Conservation (phyloP, 1,140 invertebrate genomes). For the Latrodectus geometricus region DNA sequence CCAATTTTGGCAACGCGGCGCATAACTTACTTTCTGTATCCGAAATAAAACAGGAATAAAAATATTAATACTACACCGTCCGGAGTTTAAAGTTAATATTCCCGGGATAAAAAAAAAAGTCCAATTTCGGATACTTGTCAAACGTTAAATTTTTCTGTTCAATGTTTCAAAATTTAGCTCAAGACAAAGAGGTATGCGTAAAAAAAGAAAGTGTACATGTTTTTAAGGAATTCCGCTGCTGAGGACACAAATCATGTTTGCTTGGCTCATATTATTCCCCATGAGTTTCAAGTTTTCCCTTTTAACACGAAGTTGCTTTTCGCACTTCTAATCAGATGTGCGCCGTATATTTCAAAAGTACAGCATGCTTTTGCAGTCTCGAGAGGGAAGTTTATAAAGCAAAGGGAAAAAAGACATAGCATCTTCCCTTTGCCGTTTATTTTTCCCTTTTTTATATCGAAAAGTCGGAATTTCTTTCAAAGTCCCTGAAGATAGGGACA, state of each 20-base stretch:
- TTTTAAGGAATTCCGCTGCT: too few relatives aligned
- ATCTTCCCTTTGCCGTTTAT: conserved; percentile 43
- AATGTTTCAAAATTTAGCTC: too few relatives aligned
- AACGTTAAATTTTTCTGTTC: too few relatives aligned
- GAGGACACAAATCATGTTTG: background rate
- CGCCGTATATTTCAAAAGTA: conserved; percentile 8
- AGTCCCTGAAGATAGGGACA: conserved; percentile 29
- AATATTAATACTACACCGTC: too few relatives aligned
- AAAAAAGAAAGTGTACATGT: too few relatives aligned
- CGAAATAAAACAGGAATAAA: too few relatives aligned
- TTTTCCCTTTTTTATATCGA: conserved; percentile 40
- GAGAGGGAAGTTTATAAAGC: conserved; percentile 16
- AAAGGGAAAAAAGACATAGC: background rate
- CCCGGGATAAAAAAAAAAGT: too few relatives aligned
- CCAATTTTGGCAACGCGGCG: too few relatives aligned
- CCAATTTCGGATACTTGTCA: too few relatives aligned
- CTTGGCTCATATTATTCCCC: conserved; percentile 16
- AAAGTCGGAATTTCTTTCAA: conserved; percentile 37
- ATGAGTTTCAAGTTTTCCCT: background rate
- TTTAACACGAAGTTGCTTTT: conserved; percentile 8
- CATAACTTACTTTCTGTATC: too few relatives aligned
- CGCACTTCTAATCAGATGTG: conserved; percentile 38
- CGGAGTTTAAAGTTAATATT: too few relatives aligned
- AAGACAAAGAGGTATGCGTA: too few relatives aligned
- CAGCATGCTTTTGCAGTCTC: conserved; percentile 5